These are phyloP conservation scores for Trinorchestia longiramus DNA, from an alignment of 1,140 invertebrate species.

Conservation along the genomic window DNA sequence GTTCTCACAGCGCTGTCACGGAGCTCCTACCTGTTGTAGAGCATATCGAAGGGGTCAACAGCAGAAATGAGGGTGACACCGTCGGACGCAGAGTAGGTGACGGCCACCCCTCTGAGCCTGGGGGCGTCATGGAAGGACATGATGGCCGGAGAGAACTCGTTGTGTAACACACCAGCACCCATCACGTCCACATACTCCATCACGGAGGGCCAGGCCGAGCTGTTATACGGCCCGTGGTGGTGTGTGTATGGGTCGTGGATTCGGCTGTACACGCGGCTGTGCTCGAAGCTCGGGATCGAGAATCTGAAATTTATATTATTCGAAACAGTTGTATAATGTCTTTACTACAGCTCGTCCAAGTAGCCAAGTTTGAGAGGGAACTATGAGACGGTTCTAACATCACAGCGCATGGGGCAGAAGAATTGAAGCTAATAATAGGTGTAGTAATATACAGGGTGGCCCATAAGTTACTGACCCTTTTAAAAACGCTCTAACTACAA, in stretches of 20 bases:
- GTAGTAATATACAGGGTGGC: no score
- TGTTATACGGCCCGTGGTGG: slow-evolving; percentile 59
- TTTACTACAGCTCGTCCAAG: no score
- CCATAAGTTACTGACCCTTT: no score
- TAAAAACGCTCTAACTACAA: no score
- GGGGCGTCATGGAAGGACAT: slow-evolving; percentile 90
- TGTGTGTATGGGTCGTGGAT: slow-evolving; percentile 77
- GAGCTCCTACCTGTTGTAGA: slow-evolving; percentile 69
- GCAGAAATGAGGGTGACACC: slow-evolving; percentile 93
- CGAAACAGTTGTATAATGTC: no score
- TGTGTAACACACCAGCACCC: slow-evolving; percentile 96
- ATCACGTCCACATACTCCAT: slow-evolving; percentile 88
- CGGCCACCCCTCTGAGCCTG: slow-evolving; percentile 83
- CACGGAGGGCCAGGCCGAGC: slow-evolving; percentile 76
- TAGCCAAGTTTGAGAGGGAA: no score
- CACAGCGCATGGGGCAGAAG: no score
- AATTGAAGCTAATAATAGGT: no score
- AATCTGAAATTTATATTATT: slow-evolving; percentile 72
- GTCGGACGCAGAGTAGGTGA: slow-evolving; percentile 87
- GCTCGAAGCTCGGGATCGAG: slow-evolving; percentile 89
- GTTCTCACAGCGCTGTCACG: background rate
- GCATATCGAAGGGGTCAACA: slow-evolving; percentile 78
- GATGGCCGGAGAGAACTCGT: slow-evolving; percentile 92
- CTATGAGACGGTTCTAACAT: no score
- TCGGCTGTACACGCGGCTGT: slow-evolving; percentile 83